Evolutionary conservation across 2,797 vertebrate species (phyloP), one percentile per base, ranked within the genome.

Genomic region (Eurystomus glaucurus): DNA sequence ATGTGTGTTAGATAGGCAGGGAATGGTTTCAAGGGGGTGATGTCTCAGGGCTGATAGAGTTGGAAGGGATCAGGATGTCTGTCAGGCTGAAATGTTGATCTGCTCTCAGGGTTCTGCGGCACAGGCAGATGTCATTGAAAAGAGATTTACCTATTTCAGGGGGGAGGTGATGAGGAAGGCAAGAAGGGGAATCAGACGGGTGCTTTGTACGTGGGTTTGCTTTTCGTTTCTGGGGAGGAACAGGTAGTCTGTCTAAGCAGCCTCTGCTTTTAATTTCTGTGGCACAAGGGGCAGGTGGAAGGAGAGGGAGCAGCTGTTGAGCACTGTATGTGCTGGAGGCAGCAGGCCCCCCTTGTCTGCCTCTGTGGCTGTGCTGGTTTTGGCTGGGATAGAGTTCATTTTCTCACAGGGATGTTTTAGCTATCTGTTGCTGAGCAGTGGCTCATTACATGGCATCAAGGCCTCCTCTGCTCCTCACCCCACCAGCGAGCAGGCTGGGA

Each of bases 31-130:
- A 52, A n/a, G n/a, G 15, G 43, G 57, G 23, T 55, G 57, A 64
- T 90, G 92, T 77, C n/a, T 72, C 31, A 43, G 60, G 48, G 46
- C 25, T 75, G 37, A 64, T 19, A 48, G 71, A 46, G n/a, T 6
- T 91, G 62, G 65, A 80, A 80, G 54, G 68, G 48, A 66, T 86
- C 75, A 75, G 39, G 22, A 14, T 46, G 29, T 23, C 58, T 6
- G 4, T 55, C 51, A 22, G 22, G 35, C 28, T 66, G 51, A 70
- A 83, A 50, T 15, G 62, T 26, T 84, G 75, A 80, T 31, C 71
- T 77, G 71, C 45, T 61, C 65, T 76, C 58, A 58, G 72, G 91
- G 65, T 79, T 81, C 71, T 84, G 87, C 48, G 82, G 87, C 86
- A 61, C n/a, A 10, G 79, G 33, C 45, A 37, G 41, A 76, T 79